These are phyloP conservation scores for Ambastaia sidthimunki DNA, from an alignment of 2,797 vertebrate species.

Conservation along the genomic window DNA sequence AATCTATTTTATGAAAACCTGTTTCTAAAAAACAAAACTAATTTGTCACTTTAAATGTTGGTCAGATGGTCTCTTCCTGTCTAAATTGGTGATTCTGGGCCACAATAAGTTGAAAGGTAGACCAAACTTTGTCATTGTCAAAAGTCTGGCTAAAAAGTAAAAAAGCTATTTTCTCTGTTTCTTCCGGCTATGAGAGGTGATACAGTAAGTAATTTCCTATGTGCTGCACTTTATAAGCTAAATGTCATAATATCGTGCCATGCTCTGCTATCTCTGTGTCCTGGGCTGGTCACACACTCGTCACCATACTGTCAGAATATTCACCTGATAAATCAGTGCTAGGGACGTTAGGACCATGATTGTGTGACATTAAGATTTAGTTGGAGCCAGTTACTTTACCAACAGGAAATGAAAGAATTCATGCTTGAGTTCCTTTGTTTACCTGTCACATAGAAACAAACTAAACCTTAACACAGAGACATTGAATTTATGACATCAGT, in stretches of 20 bases:
- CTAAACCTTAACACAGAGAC: no score
- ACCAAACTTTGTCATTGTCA: neutral
- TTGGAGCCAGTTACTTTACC: slow-evolving; percentile 10
- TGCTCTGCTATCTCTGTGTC: neutral
- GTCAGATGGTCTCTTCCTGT: no score
- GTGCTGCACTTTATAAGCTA: neutral
- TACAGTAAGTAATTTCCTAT: neutral
- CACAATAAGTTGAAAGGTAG: neutral
- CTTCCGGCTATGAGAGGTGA: neutral
- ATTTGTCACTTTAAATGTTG: no score
- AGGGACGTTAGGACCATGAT: neutral
- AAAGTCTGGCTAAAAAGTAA: neutral
- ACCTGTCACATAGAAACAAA: no score
- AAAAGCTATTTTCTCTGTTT: neutral
- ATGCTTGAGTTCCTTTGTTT: neutral
- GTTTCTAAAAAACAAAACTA: no score
- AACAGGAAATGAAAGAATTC: slow-evolving; percentile 23
- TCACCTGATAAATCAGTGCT: neutral
- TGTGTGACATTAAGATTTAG: neutral
- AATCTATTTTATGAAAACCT: no score
- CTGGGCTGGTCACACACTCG: neutral
- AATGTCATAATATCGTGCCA: neutral
- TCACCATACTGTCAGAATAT: neutral
- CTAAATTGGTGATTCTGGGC: neutral
- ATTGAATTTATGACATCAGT: neutral